These are phyloP conservation scores for Antitype chi DNA, from an alignment of 2,888 invertebrate species.

Conservation along the genomic window DNA sequence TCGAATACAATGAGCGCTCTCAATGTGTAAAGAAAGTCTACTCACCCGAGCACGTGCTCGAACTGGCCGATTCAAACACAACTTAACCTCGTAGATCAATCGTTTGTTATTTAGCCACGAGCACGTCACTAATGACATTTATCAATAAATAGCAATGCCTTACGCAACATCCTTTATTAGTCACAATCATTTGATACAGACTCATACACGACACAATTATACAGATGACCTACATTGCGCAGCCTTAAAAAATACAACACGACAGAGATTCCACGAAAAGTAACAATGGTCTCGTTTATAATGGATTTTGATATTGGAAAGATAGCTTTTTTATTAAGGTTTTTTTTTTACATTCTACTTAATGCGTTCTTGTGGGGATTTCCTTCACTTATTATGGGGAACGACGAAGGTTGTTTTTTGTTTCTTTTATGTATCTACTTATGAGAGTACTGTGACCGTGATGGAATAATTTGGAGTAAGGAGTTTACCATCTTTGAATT, in stretches of 20 bases:
- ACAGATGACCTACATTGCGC: constrained; percentile 61
- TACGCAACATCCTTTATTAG: constrained; percentile 76
- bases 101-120: constrained; percentile 28
- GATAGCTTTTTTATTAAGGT: constrained; percentile 32
- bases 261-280: constrained; percentile 61
- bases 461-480: neutral
- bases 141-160: constrained; percentile 80
- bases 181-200: constrained; percentile 60
- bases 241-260: constrained; percentile 54
- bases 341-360: constrained; percentile 39
- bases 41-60: neutral
- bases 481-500: constrained; percentile 3
- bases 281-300: constrained; percentile 59
- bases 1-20: neutral
- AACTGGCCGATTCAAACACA: neutral
- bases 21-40: neutral
- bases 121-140: constrained; percentile 79
- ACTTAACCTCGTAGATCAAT: constrained; percentile 14
- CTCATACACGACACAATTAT: constrained; percentile 66
- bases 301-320: constrained; percentile 64
- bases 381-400: constrained; percentile 65
- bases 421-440: constrained; percentile 18
- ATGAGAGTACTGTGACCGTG: neutral
- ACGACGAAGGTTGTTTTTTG: constrained; percentile 21
- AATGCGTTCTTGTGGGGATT: constrained; percentile 35